Conservation (phyloP, 2,888 invertebrate genomes). For the Autographa gamma region DNA sequence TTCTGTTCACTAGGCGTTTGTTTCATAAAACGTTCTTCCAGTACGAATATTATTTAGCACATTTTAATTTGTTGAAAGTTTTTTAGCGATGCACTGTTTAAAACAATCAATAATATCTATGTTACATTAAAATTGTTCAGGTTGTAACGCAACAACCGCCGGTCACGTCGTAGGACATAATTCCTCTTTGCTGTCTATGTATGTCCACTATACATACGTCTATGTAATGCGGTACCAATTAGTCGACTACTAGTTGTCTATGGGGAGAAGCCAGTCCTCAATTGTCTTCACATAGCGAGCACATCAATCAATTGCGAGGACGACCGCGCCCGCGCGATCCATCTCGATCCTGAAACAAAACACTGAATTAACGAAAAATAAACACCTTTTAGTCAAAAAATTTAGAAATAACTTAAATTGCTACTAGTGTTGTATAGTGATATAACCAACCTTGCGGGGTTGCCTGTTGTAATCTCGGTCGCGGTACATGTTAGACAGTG, state of each 20-base stretch:
- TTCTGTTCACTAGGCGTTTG: conserved; percentile 87
- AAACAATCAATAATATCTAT: conserved; percentile 85
- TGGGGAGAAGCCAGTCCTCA: conserved; percentile 88
- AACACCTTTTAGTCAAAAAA: not conserved
- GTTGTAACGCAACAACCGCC: conserved; percentile 77
- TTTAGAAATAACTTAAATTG: not conserved
- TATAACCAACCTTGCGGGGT: conserved; percentile 77
- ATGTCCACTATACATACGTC: conserved; percentile 71
- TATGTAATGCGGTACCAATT: conserved; percentile 84
- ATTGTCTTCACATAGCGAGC: conserved; percentile 73
- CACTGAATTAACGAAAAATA: conserved; percentile 17
- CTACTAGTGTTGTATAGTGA: conserved; percentile 17
- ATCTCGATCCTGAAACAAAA: conserved; percentile 81
- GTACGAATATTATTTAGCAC: conserved; percentile 87
- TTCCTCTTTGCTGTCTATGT: conserved; percentile 72
- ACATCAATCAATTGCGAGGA: conserved; percentile 80
- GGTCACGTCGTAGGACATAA: conserved; percentile 70
- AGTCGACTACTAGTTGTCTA: conserved; percentile 86
- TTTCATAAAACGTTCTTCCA: conserved; percentile 85
- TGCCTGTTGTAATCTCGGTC: conserved; percentile 80
- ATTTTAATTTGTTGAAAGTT: conserved; percentile 88
- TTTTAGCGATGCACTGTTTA: conserved; percentile 87
- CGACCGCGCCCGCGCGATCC: conserved; percentile 86
- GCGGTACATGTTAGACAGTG: conserved; percentile 73
- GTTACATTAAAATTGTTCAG: conserved; percentile 85